phyloP scores from a whole-genome alignment of 2,888 invertebrate genomes.

The Lepidochitona cinerea region DNA sequence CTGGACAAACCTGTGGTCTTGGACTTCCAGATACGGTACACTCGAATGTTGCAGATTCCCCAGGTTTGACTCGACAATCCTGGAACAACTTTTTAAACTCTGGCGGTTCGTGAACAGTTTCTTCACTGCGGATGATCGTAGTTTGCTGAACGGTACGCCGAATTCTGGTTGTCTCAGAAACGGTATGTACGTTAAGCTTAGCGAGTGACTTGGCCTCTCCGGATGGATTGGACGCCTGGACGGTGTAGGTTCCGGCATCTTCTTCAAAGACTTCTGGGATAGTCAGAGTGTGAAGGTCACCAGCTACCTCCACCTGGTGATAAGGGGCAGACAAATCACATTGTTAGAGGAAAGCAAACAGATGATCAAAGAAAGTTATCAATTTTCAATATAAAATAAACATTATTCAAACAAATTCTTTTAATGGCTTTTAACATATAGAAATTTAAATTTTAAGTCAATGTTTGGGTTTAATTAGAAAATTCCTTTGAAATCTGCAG shows the following conservation, averaged over 20 bases:
- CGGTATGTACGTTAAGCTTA: slow-evolving; percentile 77
- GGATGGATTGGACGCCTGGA: slow-evolving; percentile 67
- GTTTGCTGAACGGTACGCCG: slow-evolving; percentile 30
- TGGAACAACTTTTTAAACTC: slow-evolving; percentile 66
- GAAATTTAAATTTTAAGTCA: too few relatives aligned
- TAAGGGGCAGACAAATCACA: not conserved
- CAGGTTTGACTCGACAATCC: slow-evolving; percentile 57
- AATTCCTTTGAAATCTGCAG: too few relatives aligned
- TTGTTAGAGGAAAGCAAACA: not conserved
- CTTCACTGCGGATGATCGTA: slow-evolving; percentile 25
- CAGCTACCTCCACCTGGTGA: slow-evolving; percentile 54
- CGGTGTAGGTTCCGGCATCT: slow-evolving; percentile 69
- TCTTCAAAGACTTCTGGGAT: slow-evolving; percentile 78
- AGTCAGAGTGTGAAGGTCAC: slow-evolving; percentile 77
- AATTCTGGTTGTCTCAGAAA: slow-evolving; percentile 24
- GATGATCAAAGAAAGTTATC: too few relatives aligned
- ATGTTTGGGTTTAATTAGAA: too few relatives aligned
- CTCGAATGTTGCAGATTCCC: slow-evolving; percentile 60
- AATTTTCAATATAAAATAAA: too few relatives aligned
- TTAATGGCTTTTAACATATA: too few relatives aligned
- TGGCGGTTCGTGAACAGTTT: slow-evolving; percentile 59
- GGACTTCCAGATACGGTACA: slow-evolving; percentile 61
- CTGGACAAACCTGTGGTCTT: slow-evolving; percentile 58
- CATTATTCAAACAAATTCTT: too few relatives aligned
- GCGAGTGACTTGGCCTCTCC: slow-evolving; percentile 79